These are phyloP conservation scores for Lepidurus couesii DNA, from an alignment of 1,140 invertebrate genomes.

Conservation along the genomic window DNA sequence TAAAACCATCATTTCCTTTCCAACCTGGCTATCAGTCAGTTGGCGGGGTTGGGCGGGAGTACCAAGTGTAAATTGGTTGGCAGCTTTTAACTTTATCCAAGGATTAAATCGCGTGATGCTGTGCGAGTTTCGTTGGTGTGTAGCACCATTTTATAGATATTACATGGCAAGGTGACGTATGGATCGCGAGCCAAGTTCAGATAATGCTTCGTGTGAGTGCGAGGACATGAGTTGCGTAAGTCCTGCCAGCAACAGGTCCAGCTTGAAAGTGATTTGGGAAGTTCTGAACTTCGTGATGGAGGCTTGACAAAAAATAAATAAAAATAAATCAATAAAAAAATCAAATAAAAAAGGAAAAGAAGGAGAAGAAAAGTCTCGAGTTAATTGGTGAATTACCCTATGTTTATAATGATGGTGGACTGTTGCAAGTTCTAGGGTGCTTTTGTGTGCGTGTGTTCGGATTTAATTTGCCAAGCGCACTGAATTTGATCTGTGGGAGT, in stretches of 20 bases:
- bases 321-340: neutral
- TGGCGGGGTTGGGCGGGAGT: neutral
- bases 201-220: neutral
- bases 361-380: too few relatives aligned
- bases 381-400: too few relatives aligned
- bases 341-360: too few relatives aligned
- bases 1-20: neutral
- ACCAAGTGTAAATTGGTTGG: neutral
- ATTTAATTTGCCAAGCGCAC: too few relatives aligned
- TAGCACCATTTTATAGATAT: neutral
- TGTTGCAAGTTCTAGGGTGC: too few relatives aligned
- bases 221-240: conserved; percentile 3
- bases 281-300: neutral
- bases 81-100: neutral
- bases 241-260: neutral
- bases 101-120: conserved; percentile 2
- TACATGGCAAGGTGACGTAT: neutral
- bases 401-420: too few relatives aligned
- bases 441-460: too few relatives aligned
- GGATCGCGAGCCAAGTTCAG: neutral
- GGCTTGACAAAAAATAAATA: neutral
- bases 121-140: neutral
- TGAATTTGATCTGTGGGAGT: neutral
- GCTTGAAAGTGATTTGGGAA: neutral
- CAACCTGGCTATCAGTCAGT: neutral